Base-by-base conservation (phyloP, 1,140 invertebrate species). In the Anastrepha obliqua region DNA sequence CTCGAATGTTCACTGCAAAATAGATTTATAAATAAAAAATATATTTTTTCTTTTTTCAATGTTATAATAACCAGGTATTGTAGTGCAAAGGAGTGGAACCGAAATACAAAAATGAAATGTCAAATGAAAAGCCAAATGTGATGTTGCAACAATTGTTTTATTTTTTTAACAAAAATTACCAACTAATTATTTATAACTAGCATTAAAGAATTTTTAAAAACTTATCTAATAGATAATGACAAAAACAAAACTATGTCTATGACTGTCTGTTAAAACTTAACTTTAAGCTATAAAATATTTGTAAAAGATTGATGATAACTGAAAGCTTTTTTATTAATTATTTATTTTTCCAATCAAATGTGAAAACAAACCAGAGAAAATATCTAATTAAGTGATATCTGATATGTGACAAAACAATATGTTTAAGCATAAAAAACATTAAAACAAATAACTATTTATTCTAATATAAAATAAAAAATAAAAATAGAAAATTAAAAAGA, bases 181-280 rank as follows among this genome's bases (percentile, higher is more conserved):
- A 78, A 78, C 47, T 78, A 78, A 78, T 78, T 78, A 78, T 78
- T 78, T 78, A 78, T 70, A 70, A 70, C 15, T 70, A 78, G 70
- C 17, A 51, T 51, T 8, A 78, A 51, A n/a, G 5, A 51, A 6
- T 51, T 78, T 7, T 51, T 11, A 78, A 62, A 17, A 67, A 67
- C 11, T 7, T 6, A 67, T 67, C 5, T 29, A 67, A 67, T 64
- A 64, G 60, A 64, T 67, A 67, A 67, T 13, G 6, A 67, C 6
- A 39, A 7, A 78, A 20, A 78, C 1, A 62, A 11, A 78, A 51
- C 70, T 51, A 78, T 78, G 7, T 55, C 70, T 51, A 78, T 55
- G 70, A 78, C 70, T 78, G 70, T 78, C 70, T 78, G 42, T 78
- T 3, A 55, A 55, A 78, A 78, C 42, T n/a, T 78, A 78, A 8